These are phyloP conservation scores for Aurelia sp. DNA, from an alignment of 30 jellyfish, hydroid and myxozoan genomes.

Conservation along the genomic window DNA sequence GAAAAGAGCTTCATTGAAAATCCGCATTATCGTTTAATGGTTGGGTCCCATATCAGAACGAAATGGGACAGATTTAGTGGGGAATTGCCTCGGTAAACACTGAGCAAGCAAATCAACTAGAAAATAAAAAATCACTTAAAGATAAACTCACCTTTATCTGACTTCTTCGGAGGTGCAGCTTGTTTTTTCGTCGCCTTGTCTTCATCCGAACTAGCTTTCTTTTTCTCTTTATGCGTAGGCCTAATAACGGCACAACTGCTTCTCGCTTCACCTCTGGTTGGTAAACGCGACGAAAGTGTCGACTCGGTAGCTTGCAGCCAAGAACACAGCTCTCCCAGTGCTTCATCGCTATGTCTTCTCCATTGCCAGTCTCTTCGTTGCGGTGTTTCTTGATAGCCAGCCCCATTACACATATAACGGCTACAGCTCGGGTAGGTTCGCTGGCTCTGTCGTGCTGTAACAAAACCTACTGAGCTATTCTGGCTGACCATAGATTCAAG, in stretches of 20 bases:
- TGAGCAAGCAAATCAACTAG: neutral
- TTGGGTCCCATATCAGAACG: neutral
- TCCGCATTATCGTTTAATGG: no score
- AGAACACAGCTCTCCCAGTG: constrained; percentile 71
- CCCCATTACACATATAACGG: constrained; percentile 50
- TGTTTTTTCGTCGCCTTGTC: constrained; percentile 46
- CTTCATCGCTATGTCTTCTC: constrained; percentile 71
- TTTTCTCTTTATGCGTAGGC: constrained; percentile 68
- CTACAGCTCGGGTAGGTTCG: constrained; percentile 71
- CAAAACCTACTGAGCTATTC: constrained; percentile 74
- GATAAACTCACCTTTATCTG: constrained; percentile 59
- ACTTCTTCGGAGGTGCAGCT: constrained; percentile 33
- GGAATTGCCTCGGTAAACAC: neutral
- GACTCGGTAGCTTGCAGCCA: constrained; percentile 79
- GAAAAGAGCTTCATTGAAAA: no score
- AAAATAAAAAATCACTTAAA: neutral
- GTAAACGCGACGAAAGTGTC: constrained; percentile 59
- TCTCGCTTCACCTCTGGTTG: constrained; percentile 69
- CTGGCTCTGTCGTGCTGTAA: constrained; percentile 66
- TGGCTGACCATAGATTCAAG: constrained; percentile 80
- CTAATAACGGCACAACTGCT: constrained; percentile 70
- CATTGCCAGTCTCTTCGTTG: constrained; percentile 76
- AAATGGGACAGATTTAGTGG: neutral
- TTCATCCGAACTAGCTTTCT: constrained; percentile 33
- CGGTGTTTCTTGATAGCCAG: constrained; percentile 52